Percentiles rank a stretch among this genome's conserved stretches.
Evolutionary conservation across 1,140 invertebrate species (phyloP).

Genomic region (Tenebrio molitor): DNA sequence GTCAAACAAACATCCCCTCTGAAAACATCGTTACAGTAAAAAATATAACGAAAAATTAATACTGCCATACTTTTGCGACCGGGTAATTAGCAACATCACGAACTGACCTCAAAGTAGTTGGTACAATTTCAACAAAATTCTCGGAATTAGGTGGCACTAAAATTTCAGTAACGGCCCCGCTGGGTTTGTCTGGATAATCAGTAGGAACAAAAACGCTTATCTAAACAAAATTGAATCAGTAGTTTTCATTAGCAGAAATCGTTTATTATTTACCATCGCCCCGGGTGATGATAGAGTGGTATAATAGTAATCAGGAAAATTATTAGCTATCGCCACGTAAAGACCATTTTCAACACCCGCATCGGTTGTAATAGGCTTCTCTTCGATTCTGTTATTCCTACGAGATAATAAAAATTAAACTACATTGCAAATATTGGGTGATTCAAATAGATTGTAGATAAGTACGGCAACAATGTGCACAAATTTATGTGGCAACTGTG

Average conservation of each 20-base stretch:
- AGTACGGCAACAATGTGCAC: too few relatives aligned
- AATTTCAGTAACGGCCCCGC: conserved; percentile 59
- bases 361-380: background rate
- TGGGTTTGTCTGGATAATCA: conserved; percentile 67
- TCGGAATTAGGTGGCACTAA: conserved; percentile 51
- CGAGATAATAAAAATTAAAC: too few relatives aligned
- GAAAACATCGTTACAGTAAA: conserved; percentile 18
- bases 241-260: too few relatives aligned
- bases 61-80: conserved; percentile 50
- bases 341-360: conserved; percentile 19
- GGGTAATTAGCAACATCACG: conserved; percentile 54
- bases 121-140: conserved; percentile 49
- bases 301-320: conserved; percentile 8
- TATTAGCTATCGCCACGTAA: background rate
- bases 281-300: background rate
- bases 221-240: conserved; percentile 16
- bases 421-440: too few relatives aligned
- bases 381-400: background rate
- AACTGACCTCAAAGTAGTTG: conserved; percentile 52
- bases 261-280: background rate
- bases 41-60: background rate
- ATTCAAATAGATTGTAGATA: too few relatives aligned
- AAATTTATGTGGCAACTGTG: too few relatives aligned
- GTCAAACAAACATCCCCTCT: conserved; percentile 71
- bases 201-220: conserved; percentile 64